A percentile compares a stretch with the other conserved stretches of the same genome.
These are phyloP conservation scores for Chalcosyrphus nemorum DNA, from an alignment of 2,888 invertebrate genomes.

Conservation along the genomic window DNA sequence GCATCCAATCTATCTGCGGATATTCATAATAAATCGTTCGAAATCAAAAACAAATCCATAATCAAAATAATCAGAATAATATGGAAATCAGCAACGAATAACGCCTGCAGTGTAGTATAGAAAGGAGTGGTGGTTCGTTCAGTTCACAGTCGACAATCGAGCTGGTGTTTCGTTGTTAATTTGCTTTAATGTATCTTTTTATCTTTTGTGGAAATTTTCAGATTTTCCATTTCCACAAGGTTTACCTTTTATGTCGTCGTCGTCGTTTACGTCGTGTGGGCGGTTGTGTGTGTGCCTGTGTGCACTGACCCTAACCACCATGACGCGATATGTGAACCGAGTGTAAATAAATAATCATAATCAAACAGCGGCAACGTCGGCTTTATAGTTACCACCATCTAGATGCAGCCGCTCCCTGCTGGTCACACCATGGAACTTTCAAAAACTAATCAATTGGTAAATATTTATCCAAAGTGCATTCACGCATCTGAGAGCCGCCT, in stretches of 20 bases:
- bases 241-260: too few relatives aligned
- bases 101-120: background rate
- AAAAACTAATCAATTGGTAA: constrained; percentile 73
- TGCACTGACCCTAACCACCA: constrained; percentile 17
- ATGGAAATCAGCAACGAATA: constrained; percentile 52
- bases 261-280: constrained; percentile 32
- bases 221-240: constrained; percentile 62
- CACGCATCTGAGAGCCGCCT: constrained; percentile 61
- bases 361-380: constrained; percentile 45
- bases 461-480: constrained; percentile 72
- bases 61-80: constrained; percentile 70
- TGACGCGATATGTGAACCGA: constrained; percentile 23
- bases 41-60: constrained; percentile 71
- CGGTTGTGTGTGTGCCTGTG: constrained; percentile 25
- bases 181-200: constrained; percentile 66
- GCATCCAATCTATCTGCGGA: constrained; percentile 15
- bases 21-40: constrained; percentile 68
- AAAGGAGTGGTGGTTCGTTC: constrained; percentile 1
- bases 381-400: background rate
- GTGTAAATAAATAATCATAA: constrained; percentile 69
- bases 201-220: constrained; percentile 49
- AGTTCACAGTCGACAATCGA: too few relatives aligned
- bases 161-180: constrained; percentile 55
- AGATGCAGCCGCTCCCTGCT: constrained; percentile 7
- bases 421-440: constrained; percentile 48